Conservation (phyloP, 92 coral and sea anemone genomes). For the Zoanthus sansibaricus region DNA sequence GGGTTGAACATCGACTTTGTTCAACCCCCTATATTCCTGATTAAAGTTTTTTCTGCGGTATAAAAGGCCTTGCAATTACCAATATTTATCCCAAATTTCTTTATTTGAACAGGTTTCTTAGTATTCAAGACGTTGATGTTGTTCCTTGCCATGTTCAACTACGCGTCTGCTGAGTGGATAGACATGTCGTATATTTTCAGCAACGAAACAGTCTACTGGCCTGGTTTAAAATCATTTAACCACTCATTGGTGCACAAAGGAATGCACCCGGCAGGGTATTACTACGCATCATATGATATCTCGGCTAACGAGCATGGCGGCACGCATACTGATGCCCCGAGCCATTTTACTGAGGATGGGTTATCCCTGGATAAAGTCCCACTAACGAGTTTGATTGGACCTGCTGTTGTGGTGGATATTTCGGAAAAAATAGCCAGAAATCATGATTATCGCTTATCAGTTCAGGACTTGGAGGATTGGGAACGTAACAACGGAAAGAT, state of each 20-base stretch:
- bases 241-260: slow-evolving; percentile 55
- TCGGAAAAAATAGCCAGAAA: slow-evolving; percentile 70
- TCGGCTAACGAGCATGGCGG: slow-evolving; percentile 79
- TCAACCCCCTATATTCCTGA: no score
- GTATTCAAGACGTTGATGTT: no score
- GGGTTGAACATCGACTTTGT: no score
- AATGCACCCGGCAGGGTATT: slow-evolving; percentile 33
- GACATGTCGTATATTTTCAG: slow-evolving; percentile 72
- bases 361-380: slow-evolving; percentile 83
- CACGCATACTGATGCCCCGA: slow-evolving; percentile 84
- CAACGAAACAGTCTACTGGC: slow-evolving; percentile 80
- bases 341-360: slow-evolving; percentile 64
- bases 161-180: slow-evolving; percentile 50
- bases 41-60: no score
- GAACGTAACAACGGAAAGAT: slow-evolving; percentile 60
- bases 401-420: slow-evolving; percentile 80
- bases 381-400: slow-evolving; percentile 72
- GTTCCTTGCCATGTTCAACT: background rate
- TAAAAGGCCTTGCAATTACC: no score
- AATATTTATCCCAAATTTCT: no score
- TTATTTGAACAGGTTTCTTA: no score
- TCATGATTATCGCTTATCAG: slow-evolving; percentile 37
- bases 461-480: slow-evolving; percentile 64
- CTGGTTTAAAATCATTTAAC: slow-evolving; percentile 44
- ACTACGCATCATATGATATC: slow-evolving; percentile 60